Conservation (phyloP, 1,140 invertebrate genomes). For the Bombus picipes region DNA sequence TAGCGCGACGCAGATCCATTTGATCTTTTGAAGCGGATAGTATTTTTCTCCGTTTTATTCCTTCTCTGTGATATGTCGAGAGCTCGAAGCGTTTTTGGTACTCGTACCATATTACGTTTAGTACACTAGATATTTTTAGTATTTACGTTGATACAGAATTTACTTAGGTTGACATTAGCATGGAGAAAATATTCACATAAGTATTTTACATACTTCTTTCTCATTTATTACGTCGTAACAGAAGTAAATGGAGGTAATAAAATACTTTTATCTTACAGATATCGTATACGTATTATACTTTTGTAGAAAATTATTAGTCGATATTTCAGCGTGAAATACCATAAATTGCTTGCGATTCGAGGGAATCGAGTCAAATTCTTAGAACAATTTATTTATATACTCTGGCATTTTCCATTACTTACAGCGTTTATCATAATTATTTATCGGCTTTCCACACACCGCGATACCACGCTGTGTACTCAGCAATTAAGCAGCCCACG, state of each 20-base stretch:
- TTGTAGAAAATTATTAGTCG: neutral
- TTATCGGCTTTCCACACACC: neutral
- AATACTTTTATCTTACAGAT: neutral
- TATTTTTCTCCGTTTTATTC: neutral
- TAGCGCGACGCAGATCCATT: neutral
- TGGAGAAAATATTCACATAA: neutral
- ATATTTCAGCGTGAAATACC: neutral
- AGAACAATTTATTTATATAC: neutral
- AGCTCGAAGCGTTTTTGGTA: rapidly evolving
- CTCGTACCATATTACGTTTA: neutral
- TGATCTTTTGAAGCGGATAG: neutral
- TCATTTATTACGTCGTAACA: neutral
- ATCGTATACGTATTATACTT: neutral
- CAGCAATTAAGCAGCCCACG: neutral
- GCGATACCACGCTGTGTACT: neutral
- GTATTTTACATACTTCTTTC: neutral
- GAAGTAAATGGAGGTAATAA: neutral
- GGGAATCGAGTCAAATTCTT: neutral
- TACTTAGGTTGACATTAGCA: neutral
- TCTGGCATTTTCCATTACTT: too few relatives aligned
- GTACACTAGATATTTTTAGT: neutral
- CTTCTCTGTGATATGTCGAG: neutral
- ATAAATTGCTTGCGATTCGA: neutral
- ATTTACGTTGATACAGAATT: neutral
- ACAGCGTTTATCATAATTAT: neutral